A percentile compares a stretch with the other conserved stretches of the same genome.
Evolutionary conservation across 2,888 invertebrate species (phyloP).

Genomic region (Leptothorax acervorum): DNA sequence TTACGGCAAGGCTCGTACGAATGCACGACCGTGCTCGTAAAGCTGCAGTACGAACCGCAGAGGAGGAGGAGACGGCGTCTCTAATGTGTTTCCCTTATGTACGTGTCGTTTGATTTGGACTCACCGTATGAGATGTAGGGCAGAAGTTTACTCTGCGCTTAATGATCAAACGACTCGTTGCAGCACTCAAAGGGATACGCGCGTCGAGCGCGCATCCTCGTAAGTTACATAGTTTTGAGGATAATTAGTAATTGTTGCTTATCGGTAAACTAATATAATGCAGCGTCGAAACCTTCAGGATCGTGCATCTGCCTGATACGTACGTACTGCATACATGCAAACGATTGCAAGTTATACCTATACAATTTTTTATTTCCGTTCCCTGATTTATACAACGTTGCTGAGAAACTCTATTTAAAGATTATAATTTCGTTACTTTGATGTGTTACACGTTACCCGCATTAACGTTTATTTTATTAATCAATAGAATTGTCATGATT

Average conservation of each 20-base stretch:
- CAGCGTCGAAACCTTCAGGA: background rate
- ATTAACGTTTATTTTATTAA: background rate
- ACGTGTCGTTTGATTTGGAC: slow-evolving; percentile 37
- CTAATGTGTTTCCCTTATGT: slow-evolving; percentile 34
- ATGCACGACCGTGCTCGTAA: background rate
- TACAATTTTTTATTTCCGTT: background rate
- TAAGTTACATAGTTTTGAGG: background rate
- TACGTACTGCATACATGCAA: background rate
- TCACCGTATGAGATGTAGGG: slow-evolving; percentile 4
- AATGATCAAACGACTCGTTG: slow-evolving; percentile 36
- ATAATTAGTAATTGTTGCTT: slow-evolving; percentile 26
- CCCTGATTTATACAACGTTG: background rate
- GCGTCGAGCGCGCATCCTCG: background rate
- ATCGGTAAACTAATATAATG: background rate
- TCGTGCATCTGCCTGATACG: background rate
- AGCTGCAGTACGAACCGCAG: background rate
- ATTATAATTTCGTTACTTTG: background rate
- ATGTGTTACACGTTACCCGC: background rate
- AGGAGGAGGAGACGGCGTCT: background rate
- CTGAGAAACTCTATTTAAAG: background rate
- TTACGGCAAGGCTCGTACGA: background rate
- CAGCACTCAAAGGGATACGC: slow-evolving; percentile 1
- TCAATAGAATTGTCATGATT: background rate
- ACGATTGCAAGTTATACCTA: too few relatives aligned
- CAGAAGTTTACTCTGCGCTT: background rate